These are phyloP conservation scores for Drusus annulatus DNA, from an alignment of 1,140 invertebrate species.

Conservation along the genomic window DNA sequence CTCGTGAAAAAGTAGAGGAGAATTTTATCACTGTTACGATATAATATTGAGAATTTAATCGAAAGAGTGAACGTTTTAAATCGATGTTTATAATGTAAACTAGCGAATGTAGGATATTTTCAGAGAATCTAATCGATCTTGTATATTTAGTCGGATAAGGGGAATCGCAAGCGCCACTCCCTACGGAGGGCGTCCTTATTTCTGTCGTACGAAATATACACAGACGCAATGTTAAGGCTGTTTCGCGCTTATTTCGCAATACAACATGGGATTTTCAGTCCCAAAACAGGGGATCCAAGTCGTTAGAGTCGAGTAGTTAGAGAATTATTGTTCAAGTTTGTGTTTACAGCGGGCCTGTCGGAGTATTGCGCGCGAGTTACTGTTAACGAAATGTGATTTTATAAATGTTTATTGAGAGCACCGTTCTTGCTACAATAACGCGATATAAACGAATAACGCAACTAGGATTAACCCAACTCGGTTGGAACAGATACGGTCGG, in stretches of 20 bases:
- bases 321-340: conserved; percentile 3
- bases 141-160: conserved; percentile 31
- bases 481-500: conserved; percentile 4
- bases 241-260: conserved; percentile 3
- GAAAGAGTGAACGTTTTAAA: conserved; percentile 56
- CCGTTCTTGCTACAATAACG: conserved; percentile 39
- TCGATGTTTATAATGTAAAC: conserved; percentile 58
- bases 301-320: conserved; percentile 29
- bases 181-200: not conserved
- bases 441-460: conserved; percentile 44
- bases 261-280: not conserved
- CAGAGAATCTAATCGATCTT: conserved; percentile 43
- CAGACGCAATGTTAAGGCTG: conserved; percentile 33
- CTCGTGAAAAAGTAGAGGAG: conserved; percentile 46
- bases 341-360: too few relatives aligned
- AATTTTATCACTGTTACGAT: conserved; percentile 58
- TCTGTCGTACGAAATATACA: not conserved
- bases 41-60: conserved; percentile 56
- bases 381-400: conserved; percentile 28
- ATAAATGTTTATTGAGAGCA: conserved; percentile 42
- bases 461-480: conserved; percentile 32
- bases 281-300: too few relatives aligned
- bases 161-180: not conserved
- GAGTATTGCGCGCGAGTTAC: not conserved
- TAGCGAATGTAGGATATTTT: conserved; percentile 52